Conservation (phyloP, 2,113 vertebrate genomes). For the Proterorhinus semilunaris region DNA sequence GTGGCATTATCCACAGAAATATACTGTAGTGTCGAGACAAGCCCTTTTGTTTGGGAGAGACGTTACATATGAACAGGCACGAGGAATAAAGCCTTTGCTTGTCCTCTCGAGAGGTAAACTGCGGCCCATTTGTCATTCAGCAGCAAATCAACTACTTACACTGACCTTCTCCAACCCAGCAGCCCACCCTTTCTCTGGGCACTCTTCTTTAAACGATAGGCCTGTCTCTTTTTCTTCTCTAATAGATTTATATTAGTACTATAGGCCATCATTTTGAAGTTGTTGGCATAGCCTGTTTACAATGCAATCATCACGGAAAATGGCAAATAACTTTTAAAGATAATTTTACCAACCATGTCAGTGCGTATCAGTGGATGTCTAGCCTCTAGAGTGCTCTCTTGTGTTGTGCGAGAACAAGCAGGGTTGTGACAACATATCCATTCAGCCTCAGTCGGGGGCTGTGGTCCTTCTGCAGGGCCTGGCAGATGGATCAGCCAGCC, state of each 20-base stretch:
- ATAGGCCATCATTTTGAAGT: background rate
- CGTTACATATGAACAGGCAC: conserved; percentile 59
- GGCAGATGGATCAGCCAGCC: conserved; percentile 75
- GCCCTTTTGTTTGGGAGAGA: conserved; percentile 56
- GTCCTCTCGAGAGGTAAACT: conserved; percentile 38
- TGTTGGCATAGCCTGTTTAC: background rate
- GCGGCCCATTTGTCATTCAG: conserved; percentile 63
- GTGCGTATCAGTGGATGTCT: background rate
- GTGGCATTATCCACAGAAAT: conserved; percentile 68
- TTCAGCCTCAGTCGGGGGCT: conserved; percentile 54
- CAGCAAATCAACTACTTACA: conserved; percentile 52
- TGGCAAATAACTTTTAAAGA: background rate
- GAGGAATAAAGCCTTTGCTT: conserved; percentile 15
- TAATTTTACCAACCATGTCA: conserved; percentile 4
- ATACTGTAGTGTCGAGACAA: conserved; percentile 58
- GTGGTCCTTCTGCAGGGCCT: conserved; percentile 53
- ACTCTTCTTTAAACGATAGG: background rate
- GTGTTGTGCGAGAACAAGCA: conserved; percentile 42
- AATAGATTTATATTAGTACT: background rate
- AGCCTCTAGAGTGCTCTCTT: conserved; percentile 7
- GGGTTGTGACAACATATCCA: conserved; percentile 64
- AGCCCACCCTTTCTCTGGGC: conserved; percentile 10
- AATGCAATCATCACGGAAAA: background rate
- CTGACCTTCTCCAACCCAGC: conserved; percentile 52
- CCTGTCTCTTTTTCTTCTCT: background rate